Conservation (phyloP, 1,140 invertebrate species). For the Reticulitermes speratus region DNA sequence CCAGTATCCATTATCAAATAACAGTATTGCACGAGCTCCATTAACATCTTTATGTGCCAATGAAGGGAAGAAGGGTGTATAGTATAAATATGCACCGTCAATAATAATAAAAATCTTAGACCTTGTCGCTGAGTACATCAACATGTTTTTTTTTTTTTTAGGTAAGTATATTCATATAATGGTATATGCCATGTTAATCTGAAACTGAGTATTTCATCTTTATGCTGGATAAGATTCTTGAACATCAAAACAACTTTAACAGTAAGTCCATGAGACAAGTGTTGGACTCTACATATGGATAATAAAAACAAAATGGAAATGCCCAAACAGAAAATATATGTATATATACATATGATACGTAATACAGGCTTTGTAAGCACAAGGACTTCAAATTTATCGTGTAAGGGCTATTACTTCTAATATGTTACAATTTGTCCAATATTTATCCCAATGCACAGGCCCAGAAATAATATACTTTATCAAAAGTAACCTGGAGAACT, state of each 20-base stretch:
- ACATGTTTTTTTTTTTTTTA: background rate
- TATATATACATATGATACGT: no score
- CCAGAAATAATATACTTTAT: background rate
- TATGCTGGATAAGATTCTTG: background rate
- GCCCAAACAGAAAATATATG: background rate
- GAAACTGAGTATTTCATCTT: background rate
- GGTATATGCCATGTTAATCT: background rate
- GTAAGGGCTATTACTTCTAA: background rate
- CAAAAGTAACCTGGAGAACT: background rate
- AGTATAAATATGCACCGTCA: background rate
- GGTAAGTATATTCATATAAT: conserved; percentile 9
- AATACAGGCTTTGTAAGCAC: background rate
- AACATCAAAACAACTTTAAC: background rate
- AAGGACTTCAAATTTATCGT: background rate
- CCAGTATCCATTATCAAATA: background rate
- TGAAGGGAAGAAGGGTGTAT: background rate
- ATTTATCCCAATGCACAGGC: background rate
- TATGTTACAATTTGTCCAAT: background rate
- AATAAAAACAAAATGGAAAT: background rate
- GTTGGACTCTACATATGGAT: background rate
- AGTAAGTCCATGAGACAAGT: background rate
- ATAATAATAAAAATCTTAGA: background rate
- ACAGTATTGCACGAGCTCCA: background rate
- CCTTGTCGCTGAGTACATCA: background rate
- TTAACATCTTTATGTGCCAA: background rate